Evolutionary conservation across 2,888 invertebrate species (phyloP).

Genomic region (Dendrolimus houi): DNA sequence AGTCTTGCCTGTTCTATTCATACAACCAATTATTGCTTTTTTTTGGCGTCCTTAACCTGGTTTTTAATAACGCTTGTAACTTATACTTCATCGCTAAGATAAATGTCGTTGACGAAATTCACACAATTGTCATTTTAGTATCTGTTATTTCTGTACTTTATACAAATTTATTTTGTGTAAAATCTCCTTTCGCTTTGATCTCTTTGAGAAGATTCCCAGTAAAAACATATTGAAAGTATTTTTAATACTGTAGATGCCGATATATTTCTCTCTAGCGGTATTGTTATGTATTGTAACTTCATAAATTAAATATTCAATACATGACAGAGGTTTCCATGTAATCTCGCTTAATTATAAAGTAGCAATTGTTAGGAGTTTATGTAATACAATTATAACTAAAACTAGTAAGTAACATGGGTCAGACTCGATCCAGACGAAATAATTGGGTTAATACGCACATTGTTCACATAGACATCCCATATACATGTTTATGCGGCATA

Average conservation of each 20-base stretch:
- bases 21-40: constrained; percentile 18
- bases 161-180: too few relatives aligned
- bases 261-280: too few relatives aligned
- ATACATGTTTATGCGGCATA: constrained; percentile 1
- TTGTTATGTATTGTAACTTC: background rate
- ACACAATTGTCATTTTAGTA: too few relatives aligned
- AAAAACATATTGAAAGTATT: background rate
- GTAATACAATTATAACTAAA: background rate
- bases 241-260: too few relatives aligned
- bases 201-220: background rate
- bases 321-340: background rate
- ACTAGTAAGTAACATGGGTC: background rate
- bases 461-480: background rate
- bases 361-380: background rate
- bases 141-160: too few relatives aligned
- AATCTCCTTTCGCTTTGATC: background rate
- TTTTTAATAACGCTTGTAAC: constrained; percentile 8
- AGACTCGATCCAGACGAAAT: background rate
- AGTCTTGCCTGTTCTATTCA: constrained; percentile 35
- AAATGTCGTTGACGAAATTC: too few relatives aligned
- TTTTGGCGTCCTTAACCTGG: constrained; percentile 30
- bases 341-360: background rate
- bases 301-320: background rate
- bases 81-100: too few relatives aligned
- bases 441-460: background rate